Conservation (phyloP, 2,113 vertebrate species). For the Sinocyclocheilus anophthalmus region DNA sequence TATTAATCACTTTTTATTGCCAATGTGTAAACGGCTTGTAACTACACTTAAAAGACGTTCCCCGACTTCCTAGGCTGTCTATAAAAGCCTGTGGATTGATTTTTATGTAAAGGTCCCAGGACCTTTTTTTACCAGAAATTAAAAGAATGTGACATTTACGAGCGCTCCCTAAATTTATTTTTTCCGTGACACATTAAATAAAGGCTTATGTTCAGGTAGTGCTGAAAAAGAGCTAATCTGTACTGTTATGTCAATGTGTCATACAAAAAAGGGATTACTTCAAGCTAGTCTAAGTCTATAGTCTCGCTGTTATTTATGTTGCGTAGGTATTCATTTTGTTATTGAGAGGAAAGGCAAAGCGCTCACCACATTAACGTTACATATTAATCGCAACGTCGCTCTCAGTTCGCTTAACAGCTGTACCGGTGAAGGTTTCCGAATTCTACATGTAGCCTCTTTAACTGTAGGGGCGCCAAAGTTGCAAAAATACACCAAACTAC, state of each 20-base stretch:
- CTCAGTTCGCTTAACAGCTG: no score
- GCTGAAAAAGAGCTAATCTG: background rate
- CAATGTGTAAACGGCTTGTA: background rate
- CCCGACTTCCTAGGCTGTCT: background rate
- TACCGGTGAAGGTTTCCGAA: no score
- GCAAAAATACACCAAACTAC: no score
- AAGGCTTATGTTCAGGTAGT: background rate
- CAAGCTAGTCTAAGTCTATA: background rate
- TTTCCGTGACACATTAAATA: background rate
- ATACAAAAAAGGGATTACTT: background rate
- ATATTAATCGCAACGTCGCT: no score
- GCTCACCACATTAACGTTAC: background rate
- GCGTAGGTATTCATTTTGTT: background rate
- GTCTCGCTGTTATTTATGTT: background rate
- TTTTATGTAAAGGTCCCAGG: background rate
- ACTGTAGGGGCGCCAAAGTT: no score
- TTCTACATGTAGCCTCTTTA: no score
- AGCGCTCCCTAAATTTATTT: background rate
- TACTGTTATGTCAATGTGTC: background rate
- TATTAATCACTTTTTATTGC: background rate
- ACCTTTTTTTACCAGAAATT: background rate
- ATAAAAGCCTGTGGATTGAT: background rate
- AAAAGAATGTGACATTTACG: background rate
- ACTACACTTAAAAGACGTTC: background rate
- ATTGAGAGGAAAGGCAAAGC: background rate